Conservation (phyloP, 2,888 invertebrate species). For the Meliscaeva auricollis region DNA sequence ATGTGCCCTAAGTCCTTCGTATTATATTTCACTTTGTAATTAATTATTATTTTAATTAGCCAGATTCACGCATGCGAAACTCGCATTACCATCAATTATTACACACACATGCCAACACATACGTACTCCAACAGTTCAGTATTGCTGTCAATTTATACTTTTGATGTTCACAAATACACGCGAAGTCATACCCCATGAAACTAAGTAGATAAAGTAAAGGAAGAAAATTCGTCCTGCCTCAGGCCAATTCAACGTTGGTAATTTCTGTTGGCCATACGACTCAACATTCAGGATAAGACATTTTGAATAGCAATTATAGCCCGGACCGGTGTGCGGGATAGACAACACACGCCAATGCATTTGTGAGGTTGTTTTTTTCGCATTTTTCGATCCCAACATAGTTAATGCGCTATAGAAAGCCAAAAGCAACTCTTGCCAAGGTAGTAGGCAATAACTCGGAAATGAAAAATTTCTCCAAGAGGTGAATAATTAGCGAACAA, state of each 20-base stretch:
- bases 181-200: background rate
- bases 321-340: slow-evolving; percentile 46
- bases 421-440: slow-evolving; percentile 44
- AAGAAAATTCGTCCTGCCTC: slow-evolving; percentile 73
- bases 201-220: slow-evolving; percentile 40
- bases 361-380: slow-evolving; percentile 17
- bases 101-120: slow-evolving; percentile 13
- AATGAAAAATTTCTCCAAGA: slow-evolving; percentile 73
- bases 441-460: slow-evolving; percentile 68
- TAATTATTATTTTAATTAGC: slow-evolving; percentile 73
- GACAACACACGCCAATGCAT: slow-evolving; percentile 65
- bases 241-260: slow-evolving; percentile 48
- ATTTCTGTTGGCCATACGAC: slow-evolving; percentile 65
- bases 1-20: background rate
- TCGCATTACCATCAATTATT: slow-evolving; percentile 59
- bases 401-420: slow-evolving; percentile 54
- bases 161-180: background rate
- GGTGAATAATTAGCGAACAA: slow-evolving; percentile 73
- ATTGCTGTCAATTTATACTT: slow-evolving; percentile 14
- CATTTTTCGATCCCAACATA: slow-evolving; percentile 45
- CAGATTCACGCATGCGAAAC: slow-evolving; percentile 69
- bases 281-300: slow-evolving; percentile 72
- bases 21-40: slow-evolving; percentile 58
- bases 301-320: slow-evolving; percentile 75
- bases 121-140: background rate